Evolutionary conservation across 2,113 vertebrate species (phyloP).

Genomic region (Coregonus clupeaformis): DNA sequence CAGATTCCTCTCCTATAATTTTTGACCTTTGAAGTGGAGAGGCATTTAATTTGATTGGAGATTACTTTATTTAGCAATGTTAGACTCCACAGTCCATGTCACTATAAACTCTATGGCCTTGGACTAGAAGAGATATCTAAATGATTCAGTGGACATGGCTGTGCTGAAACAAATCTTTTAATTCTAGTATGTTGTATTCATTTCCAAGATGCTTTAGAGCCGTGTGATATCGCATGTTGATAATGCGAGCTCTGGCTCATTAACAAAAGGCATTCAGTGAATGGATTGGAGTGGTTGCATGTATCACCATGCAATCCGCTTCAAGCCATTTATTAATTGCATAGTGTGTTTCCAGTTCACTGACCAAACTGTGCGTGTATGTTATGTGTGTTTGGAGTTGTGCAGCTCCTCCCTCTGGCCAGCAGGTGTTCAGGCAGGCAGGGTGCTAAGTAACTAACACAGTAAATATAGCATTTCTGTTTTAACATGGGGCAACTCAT

Average conservation of each 20-base stretch:
- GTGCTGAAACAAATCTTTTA: neutral
- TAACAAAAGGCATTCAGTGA: too few relatives aligned
- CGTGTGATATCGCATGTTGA: neutral
- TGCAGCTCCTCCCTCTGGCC: neutral
- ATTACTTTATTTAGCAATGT: neutral
- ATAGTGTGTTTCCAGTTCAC: neutral
- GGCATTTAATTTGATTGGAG: neutral
- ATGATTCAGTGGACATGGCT: neutral
- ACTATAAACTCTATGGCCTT: neutral
- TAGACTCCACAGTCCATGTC: neutral
- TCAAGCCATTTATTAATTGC: neutral
- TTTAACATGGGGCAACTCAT: neutral
- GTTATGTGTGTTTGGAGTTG: neutral
- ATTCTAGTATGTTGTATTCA: neutral
- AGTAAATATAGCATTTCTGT: neutral
- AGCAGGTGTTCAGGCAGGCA: neutral
- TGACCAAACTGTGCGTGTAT: neutral
- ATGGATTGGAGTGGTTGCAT: too few relatives aligned
- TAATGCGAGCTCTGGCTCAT: too few relatives aligned
- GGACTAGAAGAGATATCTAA: neutral
- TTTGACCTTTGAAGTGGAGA: neutral
- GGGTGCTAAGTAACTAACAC: neutral
- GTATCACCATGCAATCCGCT: too few relatives aligned
- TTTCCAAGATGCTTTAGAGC: slow-evolving; percentile 3
- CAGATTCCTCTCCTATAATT: neutral